phyloP scores from a whole-genome alignment of 1,140 invertebrate species.

The Drosophila lacertosa region DNA sequence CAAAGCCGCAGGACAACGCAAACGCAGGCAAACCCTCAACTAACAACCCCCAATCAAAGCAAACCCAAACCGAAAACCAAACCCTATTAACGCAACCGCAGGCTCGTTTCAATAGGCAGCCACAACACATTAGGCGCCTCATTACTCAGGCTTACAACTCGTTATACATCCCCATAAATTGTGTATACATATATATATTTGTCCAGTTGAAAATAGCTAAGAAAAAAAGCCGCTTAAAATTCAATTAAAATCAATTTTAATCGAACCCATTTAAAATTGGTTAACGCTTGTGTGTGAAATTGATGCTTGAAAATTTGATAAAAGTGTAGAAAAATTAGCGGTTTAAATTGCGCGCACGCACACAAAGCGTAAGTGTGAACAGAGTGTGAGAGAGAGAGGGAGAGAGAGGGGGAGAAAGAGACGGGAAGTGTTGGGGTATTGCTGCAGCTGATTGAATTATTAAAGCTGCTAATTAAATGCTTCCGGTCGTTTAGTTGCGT shows the following conservation, averaged over 20 bases:
- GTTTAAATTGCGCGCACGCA: slow-evolving; percentile 36
- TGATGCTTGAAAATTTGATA: slow-evolving; percentile 44
- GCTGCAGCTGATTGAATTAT: slow-evolving; percentile 72
- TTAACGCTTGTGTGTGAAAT: slow-evolving; percentile 66
- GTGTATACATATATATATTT: slow-evolving; percentile 45
- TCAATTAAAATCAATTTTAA: slow-evolving; percentile 53
- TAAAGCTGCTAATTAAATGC: slow-evolving; percentile 78
- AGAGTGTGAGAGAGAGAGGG: not conserved
- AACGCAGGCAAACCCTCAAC: not conserved
- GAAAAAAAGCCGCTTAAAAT: slow-evolving; percentile 49
- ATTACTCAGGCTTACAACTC: slow-evolving; percentile 20
- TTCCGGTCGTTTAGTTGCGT: slow-evolving; percentile 76
- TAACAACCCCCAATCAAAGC: slow-evolving; percentile 15
- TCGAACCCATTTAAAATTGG: slow-evolving; percentile 54
- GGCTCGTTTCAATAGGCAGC: slow-evolving; percentile 53
- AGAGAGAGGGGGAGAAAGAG: not conserved
- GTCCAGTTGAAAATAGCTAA: slow-evolving; percentile 29
- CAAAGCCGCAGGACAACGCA: slow-evolving; percentile 33
- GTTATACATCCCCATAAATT: slow-evolving; percentile 37
- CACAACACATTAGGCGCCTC: slow-evolving; percentile 30
- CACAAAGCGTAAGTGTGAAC: not conserved
- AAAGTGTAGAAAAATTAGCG: slow-evolving; percentile 69
- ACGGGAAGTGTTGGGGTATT: not conserved
- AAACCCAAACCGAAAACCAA: slow-evolving; percentile 30
- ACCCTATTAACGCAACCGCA: slow-evolving; percentile 44